phyloP scores from a whole-genome alignment of 1,140 invertebrate genomes.

The Ceratoteleas bidentatus region DNA sequence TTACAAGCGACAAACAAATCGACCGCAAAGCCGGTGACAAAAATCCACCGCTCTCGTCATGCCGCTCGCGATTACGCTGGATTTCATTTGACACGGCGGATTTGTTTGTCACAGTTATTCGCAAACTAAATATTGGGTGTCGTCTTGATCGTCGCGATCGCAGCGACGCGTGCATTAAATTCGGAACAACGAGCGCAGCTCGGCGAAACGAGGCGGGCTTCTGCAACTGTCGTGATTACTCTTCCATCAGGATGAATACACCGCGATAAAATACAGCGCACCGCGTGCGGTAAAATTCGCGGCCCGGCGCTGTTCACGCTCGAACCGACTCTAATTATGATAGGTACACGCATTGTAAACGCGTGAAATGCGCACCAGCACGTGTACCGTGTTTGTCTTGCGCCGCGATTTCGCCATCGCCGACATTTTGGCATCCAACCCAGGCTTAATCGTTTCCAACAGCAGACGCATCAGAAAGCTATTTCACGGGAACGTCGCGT shows the following conservation, averaged over 20 bases:
- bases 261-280: slow-evolving; percentile 40
- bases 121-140: slow-evolving; percentile 20
- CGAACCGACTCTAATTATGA: slow-evolving; percentile 47
- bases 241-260: slow-evolving; percentile 50
- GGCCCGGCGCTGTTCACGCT: slow-evolving; percentile 29
- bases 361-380: slow-evolving; percentile 27
- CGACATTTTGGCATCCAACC: no score
- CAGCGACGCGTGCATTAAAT: background rate
- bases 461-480: no score
- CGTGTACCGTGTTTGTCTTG: background rate
- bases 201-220: slow-evolving; percentile 12
- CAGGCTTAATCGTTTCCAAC: no score
- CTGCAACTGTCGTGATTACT: slow-evolving; percentile 54
- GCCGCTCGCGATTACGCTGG: no score
- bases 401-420: no score
- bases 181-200: slow-evolving; percentile 15
- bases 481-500: no score
- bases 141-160: slow-evolving; percentile 4
- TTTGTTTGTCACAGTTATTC: background rate
- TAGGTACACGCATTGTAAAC: slow-evolving; percentile 35
- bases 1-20: no score
- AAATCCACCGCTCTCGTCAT: no score
- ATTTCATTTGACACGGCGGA: no score
- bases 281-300: slow-evolving; percentile 36
- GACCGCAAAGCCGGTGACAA: no score